These are phyloP conservation scores for Apodemia duryi DNA, from an alignment of 2,888 invertebrate genomes.

Conservation along the genomic window DNA sequence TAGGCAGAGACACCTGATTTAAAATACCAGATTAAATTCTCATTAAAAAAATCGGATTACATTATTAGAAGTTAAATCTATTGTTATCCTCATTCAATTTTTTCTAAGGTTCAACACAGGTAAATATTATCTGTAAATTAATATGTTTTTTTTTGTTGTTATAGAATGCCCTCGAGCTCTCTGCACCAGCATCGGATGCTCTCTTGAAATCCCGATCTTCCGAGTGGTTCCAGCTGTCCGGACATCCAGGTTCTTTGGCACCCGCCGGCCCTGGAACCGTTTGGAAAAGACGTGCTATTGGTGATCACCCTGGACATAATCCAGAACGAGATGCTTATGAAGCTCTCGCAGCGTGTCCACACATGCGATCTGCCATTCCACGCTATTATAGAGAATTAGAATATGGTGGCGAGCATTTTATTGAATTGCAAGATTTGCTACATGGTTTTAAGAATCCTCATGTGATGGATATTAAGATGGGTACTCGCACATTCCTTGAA, in stretches of 20 bases:
- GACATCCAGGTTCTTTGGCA: slow-evolving; percentile 95
- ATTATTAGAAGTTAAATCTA: too few species aligned
- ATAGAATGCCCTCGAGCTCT: slow-evolving; percentile 94
- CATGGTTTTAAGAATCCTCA: slow-evolving; percentile 94
- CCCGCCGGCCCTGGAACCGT: slow-evolving; percentile 96
- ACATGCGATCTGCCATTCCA: slow-evolving; percentile 87
- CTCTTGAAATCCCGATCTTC: slow-evolving; percentile 84
- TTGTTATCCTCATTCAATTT: too few species aligned
- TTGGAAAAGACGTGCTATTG: slow-evolving; percentile 91
- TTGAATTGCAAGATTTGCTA: slow-evolving; percentile 96
- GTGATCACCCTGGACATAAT: slow-evolving; percentile 84
- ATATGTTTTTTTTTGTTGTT: slow-evolving; percentile 52
- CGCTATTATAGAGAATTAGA: slow-evolving; percentile 91
- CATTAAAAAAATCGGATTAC: too few species aligned
- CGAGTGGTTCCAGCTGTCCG: slow-evolving; percentile 94
- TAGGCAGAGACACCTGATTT: too few species aligned
- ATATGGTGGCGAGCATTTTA: slow-evolving; percentile 89
- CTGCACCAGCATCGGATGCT: slow-evolving; percentile 93
- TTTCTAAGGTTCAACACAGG: too few species aligned
- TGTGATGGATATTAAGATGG: slow-evolving; percentile 99
- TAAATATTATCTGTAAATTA: slow-evolving; percentile 18
- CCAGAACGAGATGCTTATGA: slow-evolving; percentile 90
- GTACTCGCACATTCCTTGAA: slow-evolving; percentile 96
- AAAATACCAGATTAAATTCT: too few species aligned
- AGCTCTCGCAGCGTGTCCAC: slow-evolving; percentile 86